Evolutionary conservation across 2,113 vertebrate genomes (phyloP), one percentile per base, ranked within the genome.

Genomic region (Sialia sialis): DNA sequence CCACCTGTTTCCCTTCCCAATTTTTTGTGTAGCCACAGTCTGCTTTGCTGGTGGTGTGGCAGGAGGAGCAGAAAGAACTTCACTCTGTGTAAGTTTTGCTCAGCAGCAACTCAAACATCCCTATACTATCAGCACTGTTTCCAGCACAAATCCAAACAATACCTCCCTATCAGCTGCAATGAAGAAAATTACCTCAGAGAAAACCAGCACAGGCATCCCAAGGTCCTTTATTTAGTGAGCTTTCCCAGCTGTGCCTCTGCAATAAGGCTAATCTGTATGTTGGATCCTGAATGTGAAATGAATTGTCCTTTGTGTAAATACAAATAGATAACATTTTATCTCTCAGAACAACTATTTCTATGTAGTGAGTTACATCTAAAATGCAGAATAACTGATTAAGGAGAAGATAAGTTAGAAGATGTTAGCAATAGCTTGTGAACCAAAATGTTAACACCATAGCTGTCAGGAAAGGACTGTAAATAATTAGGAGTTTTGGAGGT

Each of bases 211-310:
- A 52, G n/a, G 34, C 75, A 91, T 79, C 85, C 70, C 7, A 13
- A 91, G 82, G 82, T 93, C 72, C 94, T 92, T 90, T 86, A 54
- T 92, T 93, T 79, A 84, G 55, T 2, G 16, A 88, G 66, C 49
- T 88, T 68, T 94, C 81, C 44, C 49, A 74, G 58, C 82, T 58
- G 13, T 81, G 32, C 67, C 64, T 91, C 54, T 74, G 77, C 85
- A 49, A 62, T 30, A 29, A 76, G 20, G 39, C 73, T 95, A 95
- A 91, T 92, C 84, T 83, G 32, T 52, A 0, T 75, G 69, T 55
- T 82, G 51, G 58, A 86, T 93, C 84, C 95, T 87, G 85, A 72
- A 93, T 96, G 70, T 74, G 60, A 81, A 95, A 92, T 92, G 56
- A 90, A 11, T 44, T 68, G 51, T 64, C 56, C 67, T 85, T 76